Conservation (phyloP, 2,797 vertebrate genomes). For the Enteromius trimaculatus region DNA sequence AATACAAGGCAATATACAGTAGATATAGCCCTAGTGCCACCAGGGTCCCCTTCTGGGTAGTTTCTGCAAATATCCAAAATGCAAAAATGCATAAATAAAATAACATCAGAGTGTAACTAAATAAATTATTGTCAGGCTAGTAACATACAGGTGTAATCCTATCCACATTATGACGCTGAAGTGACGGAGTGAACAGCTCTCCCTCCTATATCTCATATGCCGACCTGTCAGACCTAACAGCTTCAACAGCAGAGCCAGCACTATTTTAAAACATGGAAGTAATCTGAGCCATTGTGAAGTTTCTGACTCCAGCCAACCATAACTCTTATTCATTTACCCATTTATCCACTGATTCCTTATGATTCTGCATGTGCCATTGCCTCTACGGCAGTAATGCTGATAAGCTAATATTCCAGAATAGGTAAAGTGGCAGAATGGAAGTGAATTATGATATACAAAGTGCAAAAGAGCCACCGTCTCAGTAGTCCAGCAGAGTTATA, state of each 20-base stretch:
- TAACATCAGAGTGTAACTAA: neutral
- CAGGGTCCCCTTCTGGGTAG: neutral
- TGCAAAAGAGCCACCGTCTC: neutral
- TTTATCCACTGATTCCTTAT: constrained; percentile 40
- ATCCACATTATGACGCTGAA: constrained; percentile 53
- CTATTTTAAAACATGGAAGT: constrained; percentile 81
- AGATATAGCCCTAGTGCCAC: neutral
- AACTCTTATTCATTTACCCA: constrained; percentile 62
- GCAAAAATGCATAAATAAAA: constrained; percentile 9
- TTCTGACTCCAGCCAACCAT: constrained; percentile 66
- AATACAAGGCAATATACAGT: neutral
- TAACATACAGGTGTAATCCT: constrained; percentile 50
- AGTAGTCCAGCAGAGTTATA: neutral
- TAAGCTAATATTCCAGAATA: constrained; percentile 8
- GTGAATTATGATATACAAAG: constrained; percentile 17
- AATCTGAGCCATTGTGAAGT: constrained; percentile 74
- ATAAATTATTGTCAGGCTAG: constrained; percentile 29
- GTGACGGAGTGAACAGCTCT: constrained; percentile 49
- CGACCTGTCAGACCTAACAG: constrained; percentile 51
- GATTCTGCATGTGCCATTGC: neutral
- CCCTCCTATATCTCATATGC: constrained; percentile 54
- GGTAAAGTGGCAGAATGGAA: neutral
- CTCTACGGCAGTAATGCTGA: neutral
- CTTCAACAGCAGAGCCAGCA: constrained; percentile 66
- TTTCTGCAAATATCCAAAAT: neutral